phyloP scores from a whole-genome alignment of 2,797 vertebrate genomes.

The Mycteria americana region DNA sequence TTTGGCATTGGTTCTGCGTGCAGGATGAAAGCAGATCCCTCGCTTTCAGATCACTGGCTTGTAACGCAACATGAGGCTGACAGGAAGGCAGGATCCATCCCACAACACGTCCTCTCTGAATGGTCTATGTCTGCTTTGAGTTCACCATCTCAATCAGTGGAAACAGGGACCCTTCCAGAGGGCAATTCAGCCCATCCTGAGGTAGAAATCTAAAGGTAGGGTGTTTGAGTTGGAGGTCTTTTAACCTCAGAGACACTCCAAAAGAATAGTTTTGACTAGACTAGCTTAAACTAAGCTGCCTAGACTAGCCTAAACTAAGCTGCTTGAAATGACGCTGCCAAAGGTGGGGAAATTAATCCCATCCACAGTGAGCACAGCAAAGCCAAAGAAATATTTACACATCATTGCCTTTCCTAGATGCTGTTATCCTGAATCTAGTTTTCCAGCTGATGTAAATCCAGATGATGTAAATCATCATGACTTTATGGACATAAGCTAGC shows the following conservation, averaged over 20 bases:
- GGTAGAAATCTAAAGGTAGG: neutral
- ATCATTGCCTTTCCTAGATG: conserved; percentile 34
- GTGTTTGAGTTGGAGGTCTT: neutral
- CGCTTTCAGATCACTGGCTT: neutral
- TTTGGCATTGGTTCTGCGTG: neutral
- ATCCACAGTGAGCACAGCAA: neutral
- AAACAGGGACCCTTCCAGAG: neutral
- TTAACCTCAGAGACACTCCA: neutral
- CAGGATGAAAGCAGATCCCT: neutral
- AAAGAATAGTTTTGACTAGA: neutral
- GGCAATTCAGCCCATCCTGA: neutral
- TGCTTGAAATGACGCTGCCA: neutral
- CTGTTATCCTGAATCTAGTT: neutral
- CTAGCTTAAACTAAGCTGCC: neutral
- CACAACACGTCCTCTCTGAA: neutral
- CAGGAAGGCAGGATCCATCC: neutral
- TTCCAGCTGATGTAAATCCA: conserved; percentile 41
- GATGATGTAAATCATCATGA: conserved; percentile 21
- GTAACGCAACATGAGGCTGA: neutral
- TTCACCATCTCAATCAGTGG: neutral
- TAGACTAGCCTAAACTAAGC: neutral
- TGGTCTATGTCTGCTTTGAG: neutral
- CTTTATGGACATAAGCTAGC: neutral
- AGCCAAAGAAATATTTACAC: conserved; percentile 48
- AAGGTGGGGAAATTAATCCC: conserved; percentile 13